Evolutionary conservation across 2,113 vertebrate species (phyloP), one percentile per base, ranked within the genome.

Genomic region (Rhynchopsitta pachyrhyncha): DNA sequence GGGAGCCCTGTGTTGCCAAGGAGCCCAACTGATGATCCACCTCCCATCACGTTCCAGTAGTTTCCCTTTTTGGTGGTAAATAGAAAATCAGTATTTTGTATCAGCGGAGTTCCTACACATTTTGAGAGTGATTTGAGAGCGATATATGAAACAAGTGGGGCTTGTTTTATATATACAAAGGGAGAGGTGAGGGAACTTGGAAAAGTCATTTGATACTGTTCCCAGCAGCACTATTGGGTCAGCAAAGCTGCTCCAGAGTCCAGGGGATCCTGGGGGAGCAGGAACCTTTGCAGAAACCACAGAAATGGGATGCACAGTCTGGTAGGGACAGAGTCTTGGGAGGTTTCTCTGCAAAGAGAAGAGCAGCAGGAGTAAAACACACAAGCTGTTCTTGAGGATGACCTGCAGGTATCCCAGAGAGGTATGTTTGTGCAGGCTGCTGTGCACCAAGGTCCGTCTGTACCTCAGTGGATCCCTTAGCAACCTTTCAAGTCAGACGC

Each of bases 311-410:
- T 76, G 47, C 42, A 47, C 18, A 33, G 41, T 28, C 41, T 53
- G 63, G 16, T 8, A 44, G 20, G 35, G 59, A 8, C 4, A 7
- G 50, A 17, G 16, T 18, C 70, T 16, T 11, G 7, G 31, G 41
- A 55, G n/a, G 13, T 63, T 89, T 62, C 24, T 81, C 60, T 81
- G 42, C 50, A 57, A 55, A 27, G 19, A 63, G 35, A 71, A 57
- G 18, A 71, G 52, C 64, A 70, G 33, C 39, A 68, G 22, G 33
- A 50, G 33, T 53, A 29, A 71, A 55, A 69, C 17, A 17, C 13
- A 29, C 0, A 10, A 84, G 49, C 22, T 14, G 35, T 49, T 69
- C 52, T 81, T 0, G 0, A 47, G 52, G 41, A 46, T 3, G 1
- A 47, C 6, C 4, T 3, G 22, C 53, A 73, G 69, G 10, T 23